Base-by-base conservation (phyloP, 2,888 invertebrate genomes). In the Drosophila affinis region DNA sequence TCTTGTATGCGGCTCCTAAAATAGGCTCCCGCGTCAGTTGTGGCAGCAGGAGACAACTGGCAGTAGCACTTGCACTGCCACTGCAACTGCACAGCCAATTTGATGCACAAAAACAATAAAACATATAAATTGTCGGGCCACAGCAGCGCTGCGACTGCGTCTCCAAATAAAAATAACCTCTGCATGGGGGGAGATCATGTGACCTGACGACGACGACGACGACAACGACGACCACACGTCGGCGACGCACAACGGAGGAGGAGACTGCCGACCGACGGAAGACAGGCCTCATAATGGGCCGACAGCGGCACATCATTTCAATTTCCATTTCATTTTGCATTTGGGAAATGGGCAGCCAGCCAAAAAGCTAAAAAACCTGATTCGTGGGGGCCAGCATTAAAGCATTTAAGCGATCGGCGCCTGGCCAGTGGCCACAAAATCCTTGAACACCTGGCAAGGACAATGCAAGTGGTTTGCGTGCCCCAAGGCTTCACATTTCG, bases 161-260 rank as follows among this genome's bases (percentile, higher is more conserved):
- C 64, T 87, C 88, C 77, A 88, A 83, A 80, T 88, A 87, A 81
- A 84, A 81, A 83, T 75, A 78, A 87, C 84, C 86, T 87, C 76
- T 80, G 86, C 86, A 88, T 88, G 88, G 81, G 83, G 73, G 75
- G 73, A 86, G 87, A 83, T 88, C 88, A 81, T 75, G 77, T 86
- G 78, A 83, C 83, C 47, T 45, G 46, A 24, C 57, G 57, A 39
- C 71, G 27, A 29, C 17, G 46, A 48, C 53, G 1, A 3, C 21
- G 21, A 21, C 21, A 0, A 3, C 1, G 2, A 21, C 21, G 21
- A 21, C 21, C 21, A 21, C 21, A 21, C 21, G 24, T 24, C 39
- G 10, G 32, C 21, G 51, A 29, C 47, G 34, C 52, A 32, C 29
- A 17, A n/a, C 45, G 57, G 44, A 24, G 10, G 32, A 3, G 21